phyloP scores from a whole-genome alignment of 2,888 invertebrate species.

The Calliscelio sp. region DNA sequence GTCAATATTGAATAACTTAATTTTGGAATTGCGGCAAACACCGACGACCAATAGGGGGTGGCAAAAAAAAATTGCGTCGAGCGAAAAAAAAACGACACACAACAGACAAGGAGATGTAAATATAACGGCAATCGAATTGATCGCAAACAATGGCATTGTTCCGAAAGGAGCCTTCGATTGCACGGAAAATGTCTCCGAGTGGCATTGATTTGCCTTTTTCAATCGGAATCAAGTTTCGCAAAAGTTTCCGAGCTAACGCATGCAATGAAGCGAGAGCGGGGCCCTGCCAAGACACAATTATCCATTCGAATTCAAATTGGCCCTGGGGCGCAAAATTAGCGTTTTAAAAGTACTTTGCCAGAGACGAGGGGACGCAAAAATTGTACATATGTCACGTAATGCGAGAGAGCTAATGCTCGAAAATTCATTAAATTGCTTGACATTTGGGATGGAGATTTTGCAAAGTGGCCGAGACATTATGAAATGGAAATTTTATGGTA shows the following conservation, averaged over 20 bases:
- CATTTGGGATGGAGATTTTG: no score
- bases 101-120: neutral
- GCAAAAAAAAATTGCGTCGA: no score
- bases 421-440: slow-evolving; percentile 48
- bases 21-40: slow-evolving; percentile 1
- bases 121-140: slow-evolving; percentile 17
- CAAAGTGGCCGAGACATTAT: no score
- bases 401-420: slow-evolving; percentile 24
- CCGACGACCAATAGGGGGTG: no score
- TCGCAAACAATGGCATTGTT: slow-evolving; percentile 46
- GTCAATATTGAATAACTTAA: slow-evolving; percentile 30
- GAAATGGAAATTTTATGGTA: slow-evolving; percentile 7
- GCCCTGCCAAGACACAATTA: slow-evolving; percentile 76
- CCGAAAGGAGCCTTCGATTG: slow-evolving; percentile 21
- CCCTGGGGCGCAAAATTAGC: slow-evolving; percentile 74
- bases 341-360: slow-evolving; percentile 66
- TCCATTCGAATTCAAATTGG: slow-evolving; percentile 78
- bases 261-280: slow-evolving; percentile 53
- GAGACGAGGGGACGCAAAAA: slow-evolving; percentile 32
- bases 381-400: slow-evolving; percentile 60
- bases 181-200: slow-evolving; percentile 34
- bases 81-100: neutral
- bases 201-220: slow-evolving; percentile 58
- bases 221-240: slow-evolving; percentile 55
- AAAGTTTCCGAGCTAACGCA: slow-evolving; percentile 69